Evolutionary conservation across 2,888 invertebrate genomes (phyloP).

Genomic region (Melinaea marsaeus): DNA sequence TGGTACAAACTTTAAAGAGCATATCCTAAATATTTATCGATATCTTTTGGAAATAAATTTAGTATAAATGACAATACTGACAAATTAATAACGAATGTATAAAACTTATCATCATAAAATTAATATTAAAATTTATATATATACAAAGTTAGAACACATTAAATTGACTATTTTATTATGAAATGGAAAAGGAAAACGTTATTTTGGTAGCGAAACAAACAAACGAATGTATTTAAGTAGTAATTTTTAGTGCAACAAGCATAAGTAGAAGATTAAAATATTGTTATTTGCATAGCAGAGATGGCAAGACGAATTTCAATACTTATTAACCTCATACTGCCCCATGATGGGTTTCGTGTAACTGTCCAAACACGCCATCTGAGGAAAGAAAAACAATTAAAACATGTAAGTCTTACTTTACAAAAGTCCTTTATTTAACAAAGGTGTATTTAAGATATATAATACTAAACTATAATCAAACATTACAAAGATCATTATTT

Average conservation of each 20-base stretch:
- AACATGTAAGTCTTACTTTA: not conserved
- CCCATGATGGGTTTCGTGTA: slow-evolving; percentile 6
- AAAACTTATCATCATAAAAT: no score
- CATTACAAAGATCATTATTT: not conserved
- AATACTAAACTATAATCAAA: not conserved
- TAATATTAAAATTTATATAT: not conserved
- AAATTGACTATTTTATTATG: not conserved
- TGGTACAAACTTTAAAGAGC: no score
- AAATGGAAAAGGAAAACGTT: not conserved
- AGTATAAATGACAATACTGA: no score
- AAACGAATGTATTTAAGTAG: not conserved
- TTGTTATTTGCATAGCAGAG: slow-evolving; percentile 4
- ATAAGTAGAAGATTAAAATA: not conserved
- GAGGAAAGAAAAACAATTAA: slow-evolving; percentile 4
- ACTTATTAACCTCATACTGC: slow-evolving; percentile 4
- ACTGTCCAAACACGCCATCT: slow-evolving; percentile 5
- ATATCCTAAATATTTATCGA: no score
- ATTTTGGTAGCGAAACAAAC: not conserved
- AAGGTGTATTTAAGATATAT: no score
- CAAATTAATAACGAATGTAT: no score
- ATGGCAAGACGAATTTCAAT: slow-evolving; percentile 3
- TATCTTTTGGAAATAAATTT: no score
- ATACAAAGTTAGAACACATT: not conserved
- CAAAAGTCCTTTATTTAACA: no score
- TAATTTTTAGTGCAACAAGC: not conserved